Percentiles rank a stretch among this genome's conserved stretches.
These are phyloP conservation scores for Papio anubis DNA, from an alignment of 2,113 vertebrate species.

Conservation along the genomic window DNA sequence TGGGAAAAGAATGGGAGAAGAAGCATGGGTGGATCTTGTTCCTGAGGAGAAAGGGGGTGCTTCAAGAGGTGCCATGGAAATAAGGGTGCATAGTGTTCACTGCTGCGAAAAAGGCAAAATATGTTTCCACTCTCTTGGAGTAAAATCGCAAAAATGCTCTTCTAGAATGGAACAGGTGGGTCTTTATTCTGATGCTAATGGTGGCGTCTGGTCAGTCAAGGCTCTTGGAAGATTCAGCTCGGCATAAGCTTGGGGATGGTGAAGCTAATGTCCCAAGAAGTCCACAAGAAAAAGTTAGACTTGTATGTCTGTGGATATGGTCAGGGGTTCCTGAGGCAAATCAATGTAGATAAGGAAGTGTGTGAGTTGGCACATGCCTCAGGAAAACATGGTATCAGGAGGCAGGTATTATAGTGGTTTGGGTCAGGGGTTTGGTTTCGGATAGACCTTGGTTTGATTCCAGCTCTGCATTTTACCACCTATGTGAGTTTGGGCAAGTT, in stretches of 20 bases:
- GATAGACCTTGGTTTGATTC: neutral
- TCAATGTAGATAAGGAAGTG: neutral
- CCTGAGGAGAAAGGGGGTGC: neutral
- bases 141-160: neutral
- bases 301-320: neutral
- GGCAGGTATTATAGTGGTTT: neutral
- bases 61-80: neutral
- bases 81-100: neutral
- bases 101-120: neutral
- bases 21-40: neutral
- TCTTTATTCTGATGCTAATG: neutral
- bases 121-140: neutral
- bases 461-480: neutral
- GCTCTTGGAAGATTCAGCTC: neutral
- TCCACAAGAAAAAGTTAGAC: neutral
- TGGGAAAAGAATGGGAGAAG: neutral
- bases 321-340: neutral
- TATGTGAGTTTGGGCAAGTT: constrained; percentile 16
- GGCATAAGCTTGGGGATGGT: neutral
- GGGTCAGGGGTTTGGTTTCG: neutral
- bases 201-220: neutral
- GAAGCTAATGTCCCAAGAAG: neutral
- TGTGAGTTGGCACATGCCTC: neutral
- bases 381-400: constrained; percentile 4
- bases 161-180: neutral